Evolutionary conservation across 2,797 vertebrate species (phyloP), one percentile per base, ranked within the genome.

Genomic region (Gymnoscopelus microlampas): DNA sequence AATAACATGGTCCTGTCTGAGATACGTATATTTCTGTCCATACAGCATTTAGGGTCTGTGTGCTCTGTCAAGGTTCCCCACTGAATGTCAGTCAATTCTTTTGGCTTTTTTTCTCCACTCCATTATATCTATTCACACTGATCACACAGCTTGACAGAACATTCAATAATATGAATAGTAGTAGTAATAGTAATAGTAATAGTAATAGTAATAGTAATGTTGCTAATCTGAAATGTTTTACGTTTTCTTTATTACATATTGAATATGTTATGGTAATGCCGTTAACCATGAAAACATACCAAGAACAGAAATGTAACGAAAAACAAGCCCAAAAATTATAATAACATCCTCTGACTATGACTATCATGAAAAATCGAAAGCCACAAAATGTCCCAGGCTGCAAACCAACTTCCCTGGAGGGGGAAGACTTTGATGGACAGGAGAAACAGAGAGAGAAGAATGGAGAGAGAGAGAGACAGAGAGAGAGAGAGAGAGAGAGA

Each of bases 271-370:
- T 56, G 32, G 12, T 69, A 47, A 60, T 73, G 26, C 1, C 53
- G 49, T 79, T 49, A 26, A 68, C 70, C 51, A 66, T 55, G 51
- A 39, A 77, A 74, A 64, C 24, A n/a, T 69, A 78, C 63, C 68
- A 72, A 75, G 81, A 35, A 80, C 78, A 84, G 81, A 73, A 85
- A 77, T 50, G 35, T 71, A 64, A 80, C 76, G 35, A 68, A 73
- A 73, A 74, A 51, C 48, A 74, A 65, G 5, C 63, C 11, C 54
- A 79, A 19, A 66, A 71, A 70, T 69, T 44, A 10, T 44, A 53
- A 32, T 2, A 1, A 0, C 24, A 24, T 77, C 82, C 77, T 67
- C 51, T 59, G 73, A 76, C 63, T 63, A 47, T 62, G 63, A 60
- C 23, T 66, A 66, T 71, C 50, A 64, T 69, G 29, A 69, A 63